Conservation (phyloP, 2,888 invertebrate species). For the Bombylius major region DNA sequence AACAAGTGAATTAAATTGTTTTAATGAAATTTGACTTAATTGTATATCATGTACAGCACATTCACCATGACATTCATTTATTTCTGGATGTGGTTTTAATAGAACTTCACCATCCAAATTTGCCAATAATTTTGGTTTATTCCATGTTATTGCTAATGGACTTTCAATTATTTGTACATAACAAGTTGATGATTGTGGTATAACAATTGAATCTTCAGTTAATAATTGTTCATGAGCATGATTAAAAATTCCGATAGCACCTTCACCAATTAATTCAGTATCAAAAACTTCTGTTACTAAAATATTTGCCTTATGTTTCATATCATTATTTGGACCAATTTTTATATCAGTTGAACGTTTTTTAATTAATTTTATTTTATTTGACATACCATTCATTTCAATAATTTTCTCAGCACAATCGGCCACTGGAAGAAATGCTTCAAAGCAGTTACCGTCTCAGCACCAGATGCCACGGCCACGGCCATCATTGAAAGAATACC, state of each 20-base stretch:
- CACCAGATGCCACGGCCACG: slow-evolving; percentile 69
- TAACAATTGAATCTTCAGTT: slow-evolving; percentile 71
- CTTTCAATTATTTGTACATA: slow-evolving; percentile 81
- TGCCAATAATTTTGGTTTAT: slow-evolving; percentile 42
- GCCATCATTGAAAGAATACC: slow-evolving; percentile 97
- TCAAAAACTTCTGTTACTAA: slow-evolving; percentile 95
- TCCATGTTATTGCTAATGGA: slow-evolving; percentile 59
- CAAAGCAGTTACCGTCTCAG: slow-evolving; percentile 83
- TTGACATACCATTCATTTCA: slow-evolving; percentile 57
- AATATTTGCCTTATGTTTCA: slow-evolving; percentile 71
- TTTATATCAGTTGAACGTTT: slow-evolving; percentile 78
- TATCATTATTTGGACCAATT: slow-evolving; percentile 47
- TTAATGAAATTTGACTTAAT: slow-evolving; percentile 58
- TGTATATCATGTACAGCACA: slow-evolving; percentile 88
- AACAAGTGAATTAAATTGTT: slow-evolving; percentile 55
- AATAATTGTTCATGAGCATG: slow-evolving; percentile 76
- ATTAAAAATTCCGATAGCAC: slow-evolving; percentile 79
- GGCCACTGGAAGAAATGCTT: slow-evolving; percentile 90
- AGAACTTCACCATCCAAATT: slow-evolving; percentile 44
- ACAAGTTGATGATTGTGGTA: slow-evolving; percentile 75
- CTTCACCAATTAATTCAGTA: slow-evolving; percentile 95
- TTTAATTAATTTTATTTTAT: slow-evolving; percentile 67
- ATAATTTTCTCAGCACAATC: slow-evolving; percentile 77
- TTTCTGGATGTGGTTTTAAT: slow-evolving; percentile 45
- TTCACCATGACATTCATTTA: slow-evolving; percentile 57